Base-by-base conservation (phyloP, 2,888 invertebrate species). In the Notodonta ziczac region DNA sequence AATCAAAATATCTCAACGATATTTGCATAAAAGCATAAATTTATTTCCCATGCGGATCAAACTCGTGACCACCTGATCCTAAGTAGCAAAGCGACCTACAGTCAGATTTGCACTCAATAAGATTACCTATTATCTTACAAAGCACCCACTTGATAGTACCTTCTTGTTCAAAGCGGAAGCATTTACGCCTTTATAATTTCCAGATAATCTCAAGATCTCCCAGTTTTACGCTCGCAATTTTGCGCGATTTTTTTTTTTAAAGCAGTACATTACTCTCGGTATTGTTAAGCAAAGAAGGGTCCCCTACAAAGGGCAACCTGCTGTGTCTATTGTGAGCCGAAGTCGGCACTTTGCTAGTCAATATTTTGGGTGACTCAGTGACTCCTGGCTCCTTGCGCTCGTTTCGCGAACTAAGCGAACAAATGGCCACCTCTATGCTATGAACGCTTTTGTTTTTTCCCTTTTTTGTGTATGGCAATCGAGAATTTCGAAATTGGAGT, bases 261-360 rank as follows among this genome's bases (percentile, higher is more conserved):
- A 87, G 87, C 86, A 84, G 84, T 90, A 89, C 90, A 90, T 90
- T 89, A 90, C 88, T 78, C 77, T 68, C 73, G 70, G 84, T 81
- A 86, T 90, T 89, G 91, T 89, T 77, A 76, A 76, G 78, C 75
- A 80, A 82, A 81, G 86, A 82, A 83, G 89, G 89, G 88, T 76
- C 70, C 70, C 67, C 62, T 73, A 90, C 91, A 93, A 92, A 87
- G 76, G 91, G 83, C 87, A 82, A 91, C 93, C 92, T 92, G 92
- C 92, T 90, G 92, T 78, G 84, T 76, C 83, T 82, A 89, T 91
- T 92, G 92, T 92, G 81, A 69, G 78, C 83, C 72, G 80, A 72
- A 86, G 85, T 86, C 91, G 90, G 91, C 91, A 92, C 91, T 91
- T 91, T 87, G 89, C 87, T 83, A 90, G 85, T 91, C 92, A 93